Percentiles rank a stretch among this genome's conserved stretches.
These are phyloP conservation scores for Allolobophora icterica DNA, from an alignment of 2,888 invertebrate genomes.

Conservation along the genomic window DNA sequence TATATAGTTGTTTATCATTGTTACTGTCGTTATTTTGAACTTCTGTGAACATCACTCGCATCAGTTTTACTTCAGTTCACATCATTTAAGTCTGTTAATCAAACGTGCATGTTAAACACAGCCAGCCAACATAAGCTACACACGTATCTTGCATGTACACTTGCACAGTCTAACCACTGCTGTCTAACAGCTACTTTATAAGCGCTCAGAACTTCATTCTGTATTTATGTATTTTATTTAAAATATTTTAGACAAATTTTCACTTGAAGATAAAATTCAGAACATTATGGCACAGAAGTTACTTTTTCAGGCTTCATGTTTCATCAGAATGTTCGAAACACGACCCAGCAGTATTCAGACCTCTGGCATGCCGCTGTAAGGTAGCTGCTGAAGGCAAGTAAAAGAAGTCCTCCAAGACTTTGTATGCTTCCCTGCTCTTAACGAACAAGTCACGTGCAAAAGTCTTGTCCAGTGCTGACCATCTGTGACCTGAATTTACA, in stretches of 20 bases:
- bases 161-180: not conserved
- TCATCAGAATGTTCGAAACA: not conserved
- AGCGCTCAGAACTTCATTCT: not conserved
- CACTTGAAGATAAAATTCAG: not conserved
- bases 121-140: not conserved
- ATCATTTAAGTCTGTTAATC: too few relatives aligned
- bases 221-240: not conserved
- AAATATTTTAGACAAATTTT: not conserved
- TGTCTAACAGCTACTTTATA: not conserved
- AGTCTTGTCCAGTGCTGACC: not conserved
- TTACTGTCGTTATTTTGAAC: not conserved
- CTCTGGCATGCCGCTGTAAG: not conserved
- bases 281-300: not conserved
- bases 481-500: not conserved
- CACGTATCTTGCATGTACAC: not conserved
- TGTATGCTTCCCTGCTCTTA: not conserved
- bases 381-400: not conserved
- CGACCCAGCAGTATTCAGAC: not conserved
- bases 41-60: not conserved
- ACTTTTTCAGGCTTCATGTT: not conserved
- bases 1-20: not conserved
- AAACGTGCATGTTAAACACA: too few relatives aligned
- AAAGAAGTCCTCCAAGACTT: constrained; percentile 17
- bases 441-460: constrained; percentile 17
- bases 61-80: not conserved